Evolutionary conservation across 2,113 vertebrate genomes (phyloP).

Genomic region (Acanthochromis polyacanthus): DNA sequence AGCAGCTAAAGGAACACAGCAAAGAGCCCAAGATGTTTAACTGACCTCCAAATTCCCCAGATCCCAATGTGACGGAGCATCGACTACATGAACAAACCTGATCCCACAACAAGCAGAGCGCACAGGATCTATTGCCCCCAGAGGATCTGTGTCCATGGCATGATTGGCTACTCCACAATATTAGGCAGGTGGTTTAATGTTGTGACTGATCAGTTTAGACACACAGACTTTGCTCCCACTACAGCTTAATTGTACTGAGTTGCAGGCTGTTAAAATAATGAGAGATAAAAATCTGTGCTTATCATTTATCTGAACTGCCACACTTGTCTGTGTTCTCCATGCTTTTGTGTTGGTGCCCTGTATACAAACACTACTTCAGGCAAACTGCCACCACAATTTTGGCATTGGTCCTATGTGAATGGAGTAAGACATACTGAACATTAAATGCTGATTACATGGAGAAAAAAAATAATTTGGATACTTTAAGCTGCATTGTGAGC

Average conservation of each 20-base stretch:
- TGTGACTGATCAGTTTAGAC: background rate
- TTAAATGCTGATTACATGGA: background rate
- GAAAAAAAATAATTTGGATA: background rate
- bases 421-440: background rate
- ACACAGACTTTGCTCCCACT: background rate
- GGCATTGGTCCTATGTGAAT: conserved; percentile 15
- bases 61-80: too few species aligned
- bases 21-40: too few species aligned
- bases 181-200: too few species aligned
- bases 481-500: conserved; percentile 5
- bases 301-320: conserved; percentile 3
- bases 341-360: conserved; percentile 16
- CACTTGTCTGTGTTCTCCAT: background rate
- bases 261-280: background rate
- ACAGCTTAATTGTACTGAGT: background rate
- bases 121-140: too few species aligned
- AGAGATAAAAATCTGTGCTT: conserved; percentile 35
- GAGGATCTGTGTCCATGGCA: too few species aligned
- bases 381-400: background rate
- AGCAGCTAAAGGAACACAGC: too few species aligned
- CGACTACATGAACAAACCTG: too few species aligned
- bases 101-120: too few species aligned
- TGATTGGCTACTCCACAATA: too few species aligned
- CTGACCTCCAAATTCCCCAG: too few species aligned
- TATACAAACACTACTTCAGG: background rate